Evolutionary conservation across 2,113 vertebrate genomes (phyloP).

Genomic region (Falco punctatus): DNA sequence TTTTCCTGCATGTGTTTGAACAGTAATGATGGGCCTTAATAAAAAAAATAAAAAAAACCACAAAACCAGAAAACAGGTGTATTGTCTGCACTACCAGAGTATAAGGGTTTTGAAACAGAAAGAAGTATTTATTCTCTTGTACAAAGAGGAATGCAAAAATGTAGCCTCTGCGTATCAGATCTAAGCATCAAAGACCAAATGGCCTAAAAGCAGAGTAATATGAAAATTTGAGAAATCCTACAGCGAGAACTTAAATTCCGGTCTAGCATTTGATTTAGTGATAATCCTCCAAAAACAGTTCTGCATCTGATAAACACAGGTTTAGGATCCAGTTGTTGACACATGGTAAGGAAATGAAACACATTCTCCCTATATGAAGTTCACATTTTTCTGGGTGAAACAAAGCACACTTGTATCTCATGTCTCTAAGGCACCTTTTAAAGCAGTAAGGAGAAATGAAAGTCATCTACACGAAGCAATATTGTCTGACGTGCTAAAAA

Average conservation of each 20-base stretch:
- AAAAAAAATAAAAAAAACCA: background rate
- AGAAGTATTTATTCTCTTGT: background rate
- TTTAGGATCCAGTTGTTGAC: slow-evolving; percentile 60
- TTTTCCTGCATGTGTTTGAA: background rate
- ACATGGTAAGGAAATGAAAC: slow-evolving; percentile 68
- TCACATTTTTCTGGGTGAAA: slow-evolving; percentile 58
- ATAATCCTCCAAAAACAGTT: slow-evolving; percentile 53
- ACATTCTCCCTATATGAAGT: slow-evolving; percentile 56
- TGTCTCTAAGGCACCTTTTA: background rate
- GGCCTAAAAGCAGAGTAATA: background rate
- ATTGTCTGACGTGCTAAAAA: background rate
- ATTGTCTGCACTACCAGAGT: background rate
- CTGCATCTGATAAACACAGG: slow-evolving; percentile 56
- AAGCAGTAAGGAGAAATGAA: slow-evolving; percentile 3
- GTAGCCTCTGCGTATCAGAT: background rate
- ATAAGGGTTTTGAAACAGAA: background rate
- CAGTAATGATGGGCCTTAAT: background rate
- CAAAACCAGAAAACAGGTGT: background rate
- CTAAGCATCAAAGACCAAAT: slow-evolving; percentile 37
- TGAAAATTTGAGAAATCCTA: background rate
- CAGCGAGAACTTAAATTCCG: slow-evolving; percentile 21
- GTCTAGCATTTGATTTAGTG: slow-evolving; percentile 39
- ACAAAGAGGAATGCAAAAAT: background rate
- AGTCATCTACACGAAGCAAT: background rate
- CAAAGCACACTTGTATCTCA: slow-evolving; percentile 32